Percentiles rank a stretch among this genome's conserved stretches.
phyloP scores from a whole-genome alignment of 2,113 vertebrate species.

The Scatophagus argus region DNA sequence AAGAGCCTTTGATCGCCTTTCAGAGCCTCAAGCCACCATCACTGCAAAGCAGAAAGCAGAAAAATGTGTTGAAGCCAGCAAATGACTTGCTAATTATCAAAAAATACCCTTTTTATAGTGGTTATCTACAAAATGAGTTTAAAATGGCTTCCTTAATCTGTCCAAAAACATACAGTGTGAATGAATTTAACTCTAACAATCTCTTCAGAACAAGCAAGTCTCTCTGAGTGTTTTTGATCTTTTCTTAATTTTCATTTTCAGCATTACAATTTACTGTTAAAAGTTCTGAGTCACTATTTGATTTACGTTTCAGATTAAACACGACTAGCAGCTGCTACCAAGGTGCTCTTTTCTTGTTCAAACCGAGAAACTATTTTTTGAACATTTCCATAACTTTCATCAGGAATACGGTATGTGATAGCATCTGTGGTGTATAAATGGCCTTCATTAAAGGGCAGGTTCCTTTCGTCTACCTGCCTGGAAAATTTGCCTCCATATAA shows the following conservation, averaged over 20 bases:
- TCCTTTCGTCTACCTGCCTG: conserved; percentile 51
- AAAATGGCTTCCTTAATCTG: conserved; percentile 56
- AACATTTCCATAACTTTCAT: conserved; percentile 71
- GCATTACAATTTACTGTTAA: conserved; percentile 49
- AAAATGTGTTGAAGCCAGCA: conserved; percentile 77
- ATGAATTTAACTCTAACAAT: conserved; percentile 41
- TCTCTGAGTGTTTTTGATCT: conserved; percentile 47
- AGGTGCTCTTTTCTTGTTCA: conserved; percentile 52
- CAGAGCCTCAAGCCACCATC: conserved; percentile 70
- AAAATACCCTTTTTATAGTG: conserved; percentile 49
- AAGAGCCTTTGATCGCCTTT: conserved; percentile 80
- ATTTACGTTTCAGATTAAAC: conserved; percentile 60
- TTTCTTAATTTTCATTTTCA: conserved; percentile 41
- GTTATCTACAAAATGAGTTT: conserved; percentile 72
- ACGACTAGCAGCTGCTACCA: conserved; percentile 65
- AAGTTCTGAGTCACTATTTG: conserved; percentile 40
- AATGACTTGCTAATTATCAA: conserved; percentile 77
- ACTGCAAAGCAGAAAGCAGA: conserved; percentile 72
- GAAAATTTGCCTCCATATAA: conserved; percentile 65
- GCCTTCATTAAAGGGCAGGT: conserved; percentile 62
- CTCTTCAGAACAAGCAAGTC: conserved; percentile 13
- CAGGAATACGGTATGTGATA: conserved; percentile 60
- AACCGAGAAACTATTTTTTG: conserved; percentile 46
- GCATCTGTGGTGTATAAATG: conserved; percentile 69
- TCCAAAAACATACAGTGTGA: conserved; percentile 45